Conservation (phyloP, 2,888 invertebrate species). For the Drosophila mettleri region DNA sequence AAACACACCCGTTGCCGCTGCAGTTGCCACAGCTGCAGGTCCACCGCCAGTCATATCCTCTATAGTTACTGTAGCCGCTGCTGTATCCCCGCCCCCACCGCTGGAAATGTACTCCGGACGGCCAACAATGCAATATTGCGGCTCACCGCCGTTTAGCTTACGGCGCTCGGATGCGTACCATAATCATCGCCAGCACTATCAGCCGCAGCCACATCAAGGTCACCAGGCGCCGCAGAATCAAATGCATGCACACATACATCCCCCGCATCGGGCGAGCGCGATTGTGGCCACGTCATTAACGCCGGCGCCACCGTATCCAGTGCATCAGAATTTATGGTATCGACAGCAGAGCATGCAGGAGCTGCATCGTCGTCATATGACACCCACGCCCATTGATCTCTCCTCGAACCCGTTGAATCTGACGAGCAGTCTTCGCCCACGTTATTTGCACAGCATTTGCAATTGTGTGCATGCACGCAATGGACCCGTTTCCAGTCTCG, state of each 20-base stretch:
- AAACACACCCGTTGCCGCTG: conserved; percentile 40
- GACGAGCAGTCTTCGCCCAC: conserved; percentile 80
- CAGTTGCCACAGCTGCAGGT: conserved; percentile 45
- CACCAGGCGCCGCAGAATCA: conserved; percentile 77
- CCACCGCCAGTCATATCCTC: conserved; percentile 48
- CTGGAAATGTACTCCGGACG: conserved; percentile 78
- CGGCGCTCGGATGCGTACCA: conserved; percentile 69
- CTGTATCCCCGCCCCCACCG: conserved; percentile 77
- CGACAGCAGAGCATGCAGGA: conserved; percentile 89
- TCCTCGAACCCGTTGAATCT: conserved; percentile 83
- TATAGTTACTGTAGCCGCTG: conserved; percentile 63
- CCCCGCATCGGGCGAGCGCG: conserved; percentile 62
- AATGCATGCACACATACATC: conserved; percentile 78
- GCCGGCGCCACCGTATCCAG: conserved; percentile 88
- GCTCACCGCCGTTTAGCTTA: conserved; percentile 82
- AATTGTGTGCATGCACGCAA: conserved; percentile 83
- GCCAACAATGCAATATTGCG: conserved; percentile 80
- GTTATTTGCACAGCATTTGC: conserved; percentile 82
- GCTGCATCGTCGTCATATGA: conserved; percentile 86
- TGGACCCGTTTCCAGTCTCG: conserved; percentile 83
- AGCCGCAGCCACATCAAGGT: conserved; percentile 69
- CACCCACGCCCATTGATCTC: conserved; percentile 84
- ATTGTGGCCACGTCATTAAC: conserved; percentile 67
- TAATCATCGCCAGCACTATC: conserved; percentile 72
- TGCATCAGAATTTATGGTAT: conserved; percentile 91